Base-by-base conservation (phyloP, 1,140 invertebrate species). In the Goniozus legneri region DNA sequence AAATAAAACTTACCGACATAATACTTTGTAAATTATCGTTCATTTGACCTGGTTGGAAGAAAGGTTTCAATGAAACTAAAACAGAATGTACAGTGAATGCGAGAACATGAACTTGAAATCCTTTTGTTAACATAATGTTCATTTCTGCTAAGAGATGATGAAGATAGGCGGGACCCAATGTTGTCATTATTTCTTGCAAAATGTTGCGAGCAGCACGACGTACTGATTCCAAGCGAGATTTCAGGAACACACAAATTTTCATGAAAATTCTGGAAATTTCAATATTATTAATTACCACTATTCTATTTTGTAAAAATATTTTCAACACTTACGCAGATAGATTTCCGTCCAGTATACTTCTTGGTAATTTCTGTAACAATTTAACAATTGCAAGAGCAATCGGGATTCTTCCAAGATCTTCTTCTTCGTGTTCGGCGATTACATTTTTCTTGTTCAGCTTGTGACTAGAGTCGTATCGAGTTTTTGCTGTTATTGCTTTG, bases 51-150 rank as follows among this genome's bases (percentile, higher is more conserved):
- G 84, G 75, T 61, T 83, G 77, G 34, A 92, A 83, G 21, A 47
- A 43, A 12, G 71, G 64, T 53, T 85, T 84, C 37, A 97, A 67
- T 30, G 82, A 80, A 37, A 82, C 80, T 10, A 98, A 67, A 2
- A 98, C 78, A 0, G 85, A 80, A 69, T 97, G 90, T 3, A 96
- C 81, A 0, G 95, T 96, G 51, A 84, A 95, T 2, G 87, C 87
- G 12, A 98, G 76, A 0, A 98, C 92, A 61, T 98, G 95, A 14
- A 95, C 82, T 79, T 97, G 94, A 64, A 90, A 98, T 8, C 96
- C 96, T 68, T 86, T 83, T 0, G 83, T 91, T 37, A 98, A 76
- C 6, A 93, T 71, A 12, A 86, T 76, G 32, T 84, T 85, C 62
- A 98, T 80, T 73, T 97, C 92, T 44, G 83, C 81, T 3, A 98